Conservation (phyloP, 1,140 invertebrate species). For the Helicorthomorpha holstii region DNA sequence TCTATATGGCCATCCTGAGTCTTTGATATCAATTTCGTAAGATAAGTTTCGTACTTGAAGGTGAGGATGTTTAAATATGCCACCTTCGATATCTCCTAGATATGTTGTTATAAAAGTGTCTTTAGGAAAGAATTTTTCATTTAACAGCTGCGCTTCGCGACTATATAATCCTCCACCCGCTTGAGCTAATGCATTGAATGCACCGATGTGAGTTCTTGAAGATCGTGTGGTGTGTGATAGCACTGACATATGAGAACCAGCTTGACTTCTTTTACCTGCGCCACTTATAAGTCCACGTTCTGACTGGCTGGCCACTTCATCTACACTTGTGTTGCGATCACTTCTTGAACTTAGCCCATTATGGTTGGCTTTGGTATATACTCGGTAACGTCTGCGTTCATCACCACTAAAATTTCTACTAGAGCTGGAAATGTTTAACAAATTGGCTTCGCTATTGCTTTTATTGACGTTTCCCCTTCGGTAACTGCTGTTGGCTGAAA, state of each 20-base stretch:
- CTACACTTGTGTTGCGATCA: conserved; percentile 2
- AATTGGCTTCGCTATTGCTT: conserved; percentile 48
- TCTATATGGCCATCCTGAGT: conserved; percentile 17
- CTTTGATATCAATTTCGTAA: conserved; percentile 26
- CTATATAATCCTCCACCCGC: conserved; percentile 9
- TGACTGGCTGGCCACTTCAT: conserved; percentile 9
- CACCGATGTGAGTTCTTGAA: conserved; percentile 6
- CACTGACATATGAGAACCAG: conserved; percentile 15
- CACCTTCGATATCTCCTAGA: conserved; percentile 8
- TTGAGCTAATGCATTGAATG: conserved; percentile 3
- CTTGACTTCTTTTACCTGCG: conserved; percentile 5
- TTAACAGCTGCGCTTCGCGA: conserved; percentile 10
- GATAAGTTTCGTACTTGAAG: conserved; percentile 39
- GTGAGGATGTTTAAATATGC: conserved; percentile 34
- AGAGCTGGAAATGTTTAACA: conserved; percentile 29
- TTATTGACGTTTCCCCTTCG: conserved; percentile 11
- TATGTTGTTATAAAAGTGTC: conserved; percentile 2
- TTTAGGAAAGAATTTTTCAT: conserved; percentile 15
- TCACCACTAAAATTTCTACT: conserved; percentile 25
- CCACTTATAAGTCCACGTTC: conserved; percentile 8
- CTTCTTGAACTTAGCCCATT: conserved; percentile 1
- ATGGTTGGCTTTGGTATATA: not conserved
- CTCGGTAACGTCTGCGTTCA: conserved; percentile 4
- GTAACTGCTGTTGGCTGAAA: conserved; percentile 8
- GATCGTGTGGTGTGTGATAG: conserved; percentile 11